Base-by-base conservation (phyloP, 2,888 invertebrate species). In the Pristionchus entomophagus region DNA sequence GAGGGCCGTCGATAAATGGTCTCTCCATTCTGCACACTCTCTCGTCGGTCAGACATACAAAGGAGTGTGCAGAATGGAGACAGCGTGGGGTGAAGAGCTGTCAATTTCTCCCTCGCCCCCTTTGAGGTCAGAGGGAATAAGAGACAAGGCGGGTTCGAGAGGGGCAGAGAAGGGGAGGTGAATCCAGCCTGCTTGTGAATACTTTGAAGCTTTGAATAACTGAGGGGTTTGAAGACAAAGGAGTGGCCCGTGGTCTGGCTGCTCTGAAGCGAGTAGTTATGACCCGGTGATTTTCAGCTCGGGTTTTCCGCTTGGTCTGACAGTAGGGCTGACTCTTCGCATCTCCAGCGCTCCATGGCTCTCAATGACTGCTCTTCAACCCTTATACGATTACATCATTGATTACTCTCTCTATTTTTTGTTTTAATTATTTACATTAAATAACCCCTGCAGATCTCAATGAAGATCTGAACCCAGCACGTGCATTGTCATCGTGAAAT, bases 101-200 rank as follows among this genome's bases (percentile, higher is more conserved):
- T 35, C 35, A 65, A 22, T n/a, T n/a, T n/a, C n/a, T n/a, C 17
- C 65, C 32, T 12, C 14, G 45, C 45, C 6, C 14, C 45, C 45
- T 45, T 14, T 45, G 45, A 45, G 45, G 45, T 59, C 26, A 29
- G 32, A 51, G 32, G 17, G 29, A 26, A n/a, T 10, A 26, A 41
- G 78, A 80, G 53, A 51, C 32, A 0, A 19, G 32, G 51, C 5
- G 1, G 35, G 10, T 45, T n/a, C 14, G 45, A 32, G 78, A 80
- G 78, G 32, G 35, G 26, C 12, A 80, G 78, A 78, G 29, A 78
- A n/a, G 45, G 32, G 51, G 53, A 51, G 49, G 78, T 32, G 78
- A 80, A 80, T 51, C 51, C 49, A 80, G 51, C 51, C n/a, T n/a
- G 78, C 49, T 51, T 80, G 78, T 80, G 78, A 80, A 73, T 73